Evolutionary conservation across 92 coral and sea anemone genomes (phyloP).

Genomic region (Plumapathes pennacea): DNA sequence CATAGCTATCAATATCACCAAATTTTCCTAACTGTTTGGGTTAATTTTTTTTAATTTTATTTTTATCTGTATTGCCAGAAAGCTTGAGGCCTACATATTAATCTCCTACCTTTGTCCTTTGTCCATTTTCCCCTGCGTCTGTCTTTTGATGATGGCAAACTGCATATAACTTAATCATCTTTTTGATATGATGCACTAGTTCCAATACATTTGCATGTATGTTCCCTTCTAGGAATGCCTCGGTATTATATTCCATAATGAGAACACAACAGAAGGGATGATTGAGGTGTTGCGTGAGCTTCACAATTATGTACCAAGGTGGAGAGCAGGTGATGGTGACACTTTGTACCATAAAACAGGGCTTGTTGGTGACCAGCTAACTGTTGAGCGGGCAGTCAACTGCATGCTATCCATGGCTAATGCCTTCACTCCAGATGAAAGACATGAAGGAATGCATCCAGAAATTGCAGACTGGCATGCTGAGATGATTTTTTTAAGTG

Average conservation of each 20-base stretch:
- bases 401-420: constrained; percentile 18
- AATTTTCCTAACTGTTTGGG: no score
- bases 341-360: constrained; percentile 9
- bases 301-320: constrained; percentile 30
- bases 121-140: no score
- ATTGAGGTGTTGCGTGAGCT: constrained; percentile 5
- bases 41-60: no score
- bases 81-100: no score
- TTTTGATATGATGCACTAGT: no score
- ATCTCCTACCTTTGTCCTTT: no score
- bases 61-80: no score
- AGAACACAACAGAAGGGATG: constrained; percentile 46
- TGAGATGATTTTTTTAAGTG: constrained; percentile 9
- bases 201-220: no score
- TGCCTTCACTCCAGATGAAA: constrained; percentile 27
- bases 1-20: no score
- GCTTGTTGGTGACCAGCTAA: constrained; percentile 41
- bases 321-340: neutral
- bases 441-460: constrained; percentile 17
- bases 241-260: constrained; percentile 20
- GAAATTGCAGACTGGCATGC: constrained; percentile 34
- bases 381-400: constrained; percentile 39
- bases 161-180: no score
- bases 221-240: constrained; percentile 9
- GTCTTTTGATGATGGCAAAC: no score